These are phyloP conservation scores for Morpho achilles DNA, from an alignment of 2,888 invertebrate species.

Conservation along the genomic window DNA sequence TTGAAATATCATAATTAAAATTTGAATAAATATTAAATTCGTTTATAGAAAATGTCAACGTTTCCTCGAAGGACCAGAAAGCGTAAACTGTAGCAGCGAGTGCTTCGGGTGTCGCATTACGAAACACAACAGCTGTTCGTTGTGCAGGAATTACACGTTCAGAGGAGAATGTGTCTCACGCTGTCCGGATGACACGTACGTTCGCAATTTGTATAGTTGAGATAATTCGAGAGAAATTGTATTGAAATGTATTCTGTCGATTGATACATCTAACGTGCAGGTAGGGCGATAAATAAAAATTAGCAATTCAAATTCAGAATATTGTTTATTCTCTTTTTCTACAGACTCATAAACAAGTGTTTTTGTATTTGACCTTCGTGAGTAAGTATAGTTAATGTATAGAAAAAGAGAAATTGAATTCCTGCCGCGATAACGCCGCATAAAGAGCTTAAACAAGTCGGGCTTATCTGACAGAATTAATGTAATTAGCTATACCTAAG, in stretches of 20 bases:
- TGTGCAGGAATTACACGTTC: constrained; percentile 81
- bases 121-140: constrained; percentile 78
- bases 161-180: constrained; percentile 77
- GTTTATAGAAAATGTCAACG: constrained; percentile 71
- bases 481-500: too few relatives aligned
- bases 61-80: constrained; percentile 55
- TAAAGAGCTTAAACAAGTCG: too few relatives aligned
- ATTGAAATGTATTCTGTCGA: too few relatives aligned
- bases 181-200: constrained; percentile 85
- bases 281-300: too few relatives aligned
- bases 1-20: background rate
- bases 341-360: background rate
- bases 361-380: background rate
- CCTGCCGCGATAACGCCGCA: too few relatives aligned
- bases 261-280: too few relatives aligned
- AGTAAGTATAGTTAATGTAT: too few relatives aligned
- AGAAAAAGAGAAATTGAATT: too few relatives aligned
- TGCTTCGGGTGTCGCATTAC: constrained; percentile 89
- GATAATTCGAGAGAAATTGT: background rate
- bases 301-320: too few relatives aligned
- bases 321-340: too few relatives aligned
- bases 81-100: constrained; percentile 82
- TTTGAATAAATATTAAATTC: background rate
- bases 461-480: too few relatives aligned
- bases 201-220: background rate